A percentile compares a stretch with the other conserved stretches of the same genome.
phyloP scores from a whole-genome alignment of 2,113 vertebrate genomes.

The Indicator maculatus region DNA sequence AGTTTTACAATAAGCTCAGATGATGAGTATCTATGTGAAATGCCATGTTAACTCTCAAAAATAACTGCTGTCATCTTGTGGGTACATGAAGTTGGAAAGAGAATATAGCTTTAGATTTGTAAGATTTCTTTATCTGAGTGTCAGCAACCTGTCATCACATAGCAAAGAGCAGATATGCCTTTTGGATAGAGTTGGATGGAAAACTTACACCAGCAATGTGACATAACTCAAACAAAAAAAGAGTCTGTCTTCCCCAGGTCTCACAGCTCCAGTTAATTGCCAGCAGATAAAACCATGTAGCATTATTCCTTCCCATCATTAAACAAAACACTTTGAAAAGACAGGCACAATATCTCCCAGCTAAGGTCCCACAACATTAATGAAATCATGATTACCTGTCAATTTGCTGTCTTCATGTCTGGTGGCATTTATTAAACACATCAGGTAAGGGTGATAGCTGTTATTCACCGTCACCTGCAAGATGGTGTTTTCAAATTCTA shows the following conservation, averaged over 20 bases:
- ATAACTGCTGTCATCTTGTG: neutral
- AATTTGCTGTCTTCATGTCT: slow-evolving; percentile 48
- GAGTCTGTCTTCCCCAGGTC: neutral
- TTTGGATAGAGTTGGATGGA: neutral
- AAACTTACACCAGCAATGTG: neutral
- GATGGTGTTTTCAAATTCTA: slow-evolving; percentile 75
- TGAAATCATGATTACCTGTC: slow-evolving; percentile 70
- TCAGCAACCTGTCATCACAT: neutral
- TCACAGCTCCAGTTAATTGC: slow-evolving; percentile 8
- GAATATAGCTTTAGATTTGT: neutral
- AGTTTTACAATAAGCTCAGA: neutral
- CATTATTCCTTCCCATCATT: neutral
- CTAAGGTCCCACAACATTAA: neutral
- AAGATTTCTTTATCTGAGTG: slow-evolving; percentile 9
- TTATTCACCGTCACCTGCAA: slow-evolving; percentile 63
- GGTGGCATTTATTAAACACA: slow-evolving; percentile 73
- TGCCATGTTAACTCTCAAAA: neutral
- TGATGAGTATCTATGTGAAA: neutral
- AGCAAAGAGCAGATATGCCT: neutral
- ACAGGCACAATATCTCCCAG: neutral
- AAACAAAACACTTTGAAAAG: neutral
- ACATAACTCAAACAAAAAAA: neutral
- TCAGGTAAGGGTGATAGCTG: slow-evolving; percentile 72
- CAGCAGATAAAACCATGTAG: neutral
- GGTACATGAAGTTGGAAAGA: neutral